Percentiles rank a stretch among this genome's conserved stretches.
phyloP scores from a whole-genome alignment of 2,888 invertebrate genomes.

The Calameuta filiformis region DNA sequence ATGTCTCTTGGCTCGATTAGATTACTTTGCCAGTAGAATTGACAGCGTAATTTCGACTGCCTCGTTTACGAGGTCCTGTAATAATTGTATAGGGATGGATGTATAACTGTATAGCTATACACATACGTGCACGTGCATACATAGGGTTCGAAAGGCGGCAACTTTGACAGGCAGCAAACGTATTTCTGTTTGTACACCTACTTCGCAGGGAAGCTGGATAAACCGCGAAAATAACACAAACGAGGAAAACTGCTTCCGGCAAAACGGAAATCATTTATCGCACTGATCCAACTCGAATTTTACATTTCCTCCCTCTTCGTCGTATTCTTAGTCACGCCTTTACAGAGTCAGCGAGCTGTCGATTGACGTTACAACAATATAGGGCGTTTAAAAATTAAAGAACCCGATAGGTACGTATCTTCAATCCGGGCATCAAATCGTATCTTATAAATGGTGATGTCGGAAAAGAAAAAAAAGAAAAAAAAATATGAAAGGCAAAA shows the following conservation, averaged over 20 bases:
- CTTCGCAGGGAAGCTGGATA: constrained; percentile 5
- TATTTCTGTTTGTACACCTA: neutral
- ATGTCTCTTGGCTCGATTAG: neutral
- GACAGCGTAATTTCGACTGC: neutral
- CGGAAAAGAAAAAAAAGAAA: neutral
- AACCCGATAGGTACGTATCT: neutral
- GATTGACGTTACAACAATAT: neutral
- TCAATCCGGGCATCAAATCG: neutral
- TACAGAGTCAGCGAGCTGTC: no score
- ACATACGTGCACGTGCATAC: neutral
- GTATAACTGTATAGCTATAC: neutral
- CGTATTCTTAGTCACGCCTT: neutral
- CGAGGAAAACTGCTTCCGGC: neutral
- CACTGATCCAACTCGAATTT: constrained; percentile 43
- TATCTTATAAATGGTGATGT: no score
- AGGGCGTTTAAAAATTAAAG: neutral
- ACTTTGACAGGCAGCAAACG: neutral
- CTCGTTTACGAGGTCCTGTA: neutral
- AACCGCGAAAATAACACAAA: constrained; percentile 22
- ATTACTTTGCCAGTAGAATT: neutral
- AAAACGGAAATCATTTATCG: constrained; percentile 55
- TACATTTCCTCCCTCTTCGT: constrained; percentile 34
- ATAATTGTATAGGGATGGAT: neutral
- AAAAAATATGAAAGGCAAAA: neutral
- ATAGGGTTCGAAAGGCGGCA: neutral